These are phyloP conservation scores for Papilio aristodemus DNA, from an alignment of 1,140 invertebrate species.

Conservation along the genomic window DNA sequence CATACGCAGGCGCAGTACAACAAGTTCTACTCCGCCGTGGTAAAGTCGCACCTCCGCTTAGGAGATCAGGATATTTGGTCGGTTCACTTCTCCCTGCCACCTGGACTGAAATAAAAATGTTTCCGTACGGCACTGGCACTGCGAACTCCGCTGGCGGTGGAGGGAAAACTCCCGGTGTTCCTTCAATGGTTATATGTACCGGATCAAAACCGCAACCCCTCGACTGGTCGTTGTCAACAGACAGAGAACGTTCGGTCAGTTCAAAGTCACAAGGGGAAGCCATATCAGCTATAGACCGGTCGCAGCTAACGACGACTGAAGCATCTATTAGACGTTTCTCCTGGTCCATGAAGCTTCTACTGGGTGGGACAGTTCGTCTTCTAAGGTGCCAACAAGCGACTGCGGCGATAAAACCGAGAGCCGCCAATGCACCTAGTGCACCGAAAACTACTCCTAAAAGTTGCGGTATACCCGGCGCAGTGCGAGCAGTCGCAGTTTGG, in stretches of 20 bases:
- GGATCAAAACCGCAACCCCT: slow-evolving; percentile 72
- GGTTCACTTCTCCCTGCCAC: slow-evolving; percentile 82
- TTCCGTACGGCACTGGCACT: slow-evolving; percentile 73
- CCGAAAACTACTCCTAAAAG: slow-evolving; percentile 74
- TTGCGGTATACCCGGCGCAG: slow-evolving; percentile 74
- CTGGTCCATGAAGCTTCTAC: slow-evolving; percentile 90
- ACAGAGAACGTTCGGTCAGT: slow-evolving; percentile 74
- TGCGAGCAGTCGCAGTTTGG: slow-evolving; percentile 67
- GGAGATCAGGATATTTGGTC: slow-evolving; percentile 81
- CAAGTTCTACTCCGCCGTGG: slow-evolving; percentile 66
- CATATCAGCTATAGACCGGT: slow-evolving; percentile 81
- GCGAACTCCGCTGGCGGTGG: slow-evolving; percentile 78
- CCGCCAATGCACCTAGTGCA: slow-evolving; percentile 66
- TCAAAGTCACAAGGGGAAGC: slow-evolving; percentile 83
- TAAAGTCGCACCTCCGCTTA: slow-evolving; percentile 78
- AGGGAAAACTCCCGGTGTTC: slow-evolving; percentile 76
- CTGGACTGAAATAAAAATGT: slow-evolving; percentile 79
- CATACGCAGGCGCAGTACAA: slow-evolving; percentile 84
- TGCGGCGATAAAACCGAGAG: slow-evolving; percentile 67
- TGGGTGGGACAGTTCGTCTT: slow-evolving; percentile 83
- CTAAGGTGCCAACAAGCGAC: slow-evolving; percentile 71
- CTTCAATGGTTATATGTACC: slow-evolving; percentile 89
- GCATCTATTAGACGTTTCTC: slow-evolving; percentile 91
- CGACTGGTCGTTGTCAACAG: slow-evolving; percentile 59
- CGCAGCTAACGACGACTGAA: slow-evolving; percentile 87